Evolutionary conservation across 2,888 invertebrate species (phyloP), one percentile per base, ranked within the genome.

Genomic region (Cremastinae sp.): DNA sequence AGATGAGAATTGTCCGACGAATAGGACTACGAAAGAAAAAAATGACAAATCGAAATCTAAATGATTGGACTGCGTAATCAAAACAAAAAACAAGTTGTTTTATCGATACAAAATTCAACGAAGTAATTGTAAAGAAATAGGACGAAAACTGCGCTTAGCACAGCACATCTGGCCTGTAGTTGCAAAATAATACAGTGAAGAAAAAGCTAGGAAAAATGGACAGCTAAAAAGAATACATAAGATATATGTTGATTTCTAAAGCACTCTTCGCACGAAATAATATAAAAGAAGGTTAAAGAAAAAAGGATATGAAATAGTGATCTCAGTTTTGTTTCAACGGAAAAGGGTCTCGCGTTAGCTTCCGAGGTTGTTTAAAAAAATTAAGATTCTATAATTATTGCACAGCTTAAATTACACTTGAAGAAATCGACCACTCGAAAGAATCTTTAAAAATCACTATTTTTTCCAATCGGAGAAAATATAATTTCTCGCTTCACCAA

Each of bases 131-230:
- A 77, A 77, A n/a, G n/a, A 20, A 51, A 12, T 12, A 47, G 14
- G n/a, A 54, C n/a, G 34, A 34, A 34, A 12, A 47, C 28, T 70
- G 72, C 71, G 75, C 70, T 81, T 74, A 85, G 84, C 84, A 86
- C 83, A 86, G 85, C 84, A 86, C 84, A 85, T 82, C 84, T 84
- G 86, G 84, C 82, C 83, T 85, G 86, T 85, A 85, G 82, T 85
- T 85, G 83, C 86, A 81, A 82, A 82, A 85, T 77, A 80, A 81
- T 82, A 72, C 65, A 58, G 72, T 79, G 78, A 73, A 75, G 75
- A 75, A 49, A 49, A 79, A 73, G 72, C 28, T 5, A 28, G 28
- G 28, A 34, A 49, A 22, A 20, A 45, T 10, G 16, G 20, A 7
- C 53, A 72, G 69, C 78, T 78, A 80, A 79, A 74, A 81, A 78